phyloP scores from a whole-genome alignment of 1,140 invertebrate species.

The Sitobion miscanthi region DNA sequence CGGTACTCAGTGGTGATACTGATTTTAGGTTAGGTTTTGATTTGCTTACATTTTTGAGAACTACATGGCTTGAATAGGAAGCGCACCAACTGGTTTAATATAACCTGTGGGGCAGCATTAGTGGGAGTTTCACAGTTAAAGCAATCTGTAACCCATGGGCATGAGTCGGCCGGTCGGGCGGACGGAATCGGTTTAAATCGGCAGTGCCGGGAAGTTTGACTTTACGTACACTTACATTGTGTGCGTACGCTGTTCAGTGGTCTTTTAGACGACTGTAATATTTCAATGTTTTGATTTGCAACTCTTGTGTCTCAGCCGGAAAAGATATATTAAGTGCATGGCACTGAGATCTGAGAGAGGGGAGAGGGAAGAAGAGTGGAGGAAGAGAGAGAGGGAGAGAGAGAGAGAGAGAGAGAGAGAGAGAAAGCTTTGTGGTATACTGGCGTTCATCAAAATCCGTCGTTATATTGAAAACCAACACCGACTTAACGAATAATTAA shows the following conservation, averaged over 20 bases:
- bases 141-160: no score
- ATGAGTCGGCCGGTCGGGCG: no score
- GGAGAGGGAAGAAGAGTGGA: no score
- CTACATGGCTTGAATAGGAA: no score
- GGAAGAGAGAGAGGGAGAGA: not conserved
- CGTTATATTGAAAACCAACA: conserved; percentile 45
- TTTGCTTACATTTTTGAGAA: no score
- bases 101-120: no score
- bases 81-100: no score
- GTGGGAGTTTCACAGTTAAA: not conserved
- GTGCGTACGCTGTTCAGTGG: not conserved
- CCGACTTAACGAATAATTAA: conserved; percentile 46
- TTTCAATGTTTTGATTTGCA: conserved; percentile 42
- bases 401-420: not conserved
- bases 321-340: conserved; percentile 36
- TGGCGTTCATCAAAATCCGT: conserved; percentile 29
- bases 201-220: not conserved
- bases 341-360: not conserved
- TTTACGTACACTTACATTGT: not conserved
- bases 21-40: no score
- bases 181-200: not conserved
- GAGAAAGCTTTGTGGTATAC: not conserved
- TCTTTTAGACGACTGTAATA: not conserved
- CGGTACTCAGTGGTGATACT: no score
- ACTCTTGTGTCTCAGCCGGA: not conserved